Conservation (phyloP, 2,797 vertebrate species). For the Arctocebus calabarensis region DNA sequence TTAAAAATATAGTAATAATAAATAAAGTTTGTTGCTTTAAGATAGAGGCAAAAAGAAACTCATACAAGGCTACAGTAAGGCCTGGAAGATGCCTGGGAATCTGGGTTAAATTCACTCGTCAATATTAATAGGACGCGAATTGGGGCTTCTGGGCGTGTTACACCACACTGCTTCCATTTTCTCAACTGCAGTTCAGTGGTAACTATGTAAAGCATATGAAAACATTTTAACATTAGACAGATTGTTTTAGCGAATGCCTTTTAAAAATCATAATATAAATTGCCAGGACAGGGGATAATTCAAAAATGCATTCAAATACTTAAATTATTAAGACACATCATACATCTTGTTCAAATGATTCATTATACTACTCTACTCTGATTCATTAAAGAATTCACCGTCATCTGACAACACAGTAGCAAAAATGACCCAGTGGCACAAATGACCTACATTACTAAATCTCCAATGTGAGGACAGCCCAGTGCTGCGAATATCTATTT, state of each 20-base stretch:
- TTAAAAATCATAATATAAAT: conserved; percentile 37
- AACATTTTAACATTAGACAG: neutral
- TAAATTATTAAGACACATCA: conserved; percentile 34
- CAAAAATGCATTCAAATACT: conserved; percentile 25
- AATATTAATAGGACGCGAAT: neutral
- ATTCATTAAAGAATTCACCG: conserved; percentile 48
- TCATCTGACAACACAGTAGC: neutral
- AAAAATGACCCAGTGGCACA: conserved; percentile 45
- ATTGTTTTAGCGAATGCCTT: neutral
- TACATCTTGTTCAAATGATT: conserved; percentile 54
- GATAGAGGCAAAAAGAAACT: neutral
- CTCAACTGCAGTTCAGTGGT: neutral
- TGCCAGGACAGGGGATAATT: conserved; percentile 34
- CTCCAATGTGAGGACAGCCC: neutral
- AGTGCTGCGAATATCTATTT: neutral
- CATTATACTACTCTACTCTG: conserved; percentile 25
- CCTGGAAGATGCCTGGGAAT: neutral
- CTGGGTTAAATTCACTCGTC: neutral
- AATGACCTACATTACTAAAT: conserved; percentile 47
- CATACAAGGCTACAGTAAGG: neutral
- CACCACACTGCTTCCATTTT: neutral
- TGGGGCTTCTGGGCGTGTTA: neutral
- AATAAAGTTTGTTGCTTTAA: neutral
- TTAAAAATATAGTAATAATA: neutral
- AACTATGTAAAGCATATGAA: neutral